A percentile compares a stretch with the other conserved stretches of the same genome.
phyloP scores from a whole-genome alignment of 2,888 invertebrate species.

The Epistrophella euchroma region DNA sequence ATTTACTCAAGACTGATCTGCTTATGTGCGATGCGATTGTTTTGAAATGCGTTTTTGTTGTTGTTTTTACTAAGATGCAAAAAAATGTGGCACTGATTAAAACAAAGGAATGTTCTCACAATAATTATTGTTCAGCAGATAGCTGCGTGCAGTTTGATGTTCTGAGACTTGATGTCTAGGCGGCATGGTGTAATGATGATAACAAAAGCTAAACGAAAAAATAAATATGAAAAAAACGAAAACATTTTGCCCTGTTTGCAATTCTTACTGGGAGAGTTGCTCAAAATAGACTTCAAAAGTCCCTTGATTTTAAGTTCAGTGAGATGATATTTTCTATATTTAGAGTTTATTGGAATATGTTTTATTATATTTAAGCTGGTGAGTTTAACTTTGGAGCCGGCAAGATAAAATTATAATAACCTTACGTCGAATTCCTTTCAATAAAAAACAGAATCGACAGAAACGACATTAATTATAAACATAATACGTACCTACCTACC shows the following conservation, averaged over 20 bases:
- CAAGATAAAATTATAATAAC: too few species aligned
- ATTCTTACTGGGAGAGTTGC: neutral
- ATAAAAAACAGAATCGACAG: too few species aligned
- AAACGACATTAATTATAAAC: too few species aligned
- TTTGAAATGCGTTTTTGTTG: constrained; percentile 17
- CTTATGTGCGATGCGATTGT: constrained; percentile 15
- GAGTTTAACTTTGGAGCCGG: too few species aligned
- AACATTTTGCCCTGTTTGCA: neutral
- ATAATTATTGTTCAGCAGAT: constrained; percentile 6
- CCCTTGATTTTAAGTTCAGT: constrained; percentile 11
- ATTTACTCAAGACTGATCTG: constrained; percentile 11
- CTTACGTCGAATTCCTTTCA: too few species aligned
- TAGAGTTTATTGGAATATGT: neutral
- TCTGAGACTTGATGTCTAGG: constrained; percentile 30
- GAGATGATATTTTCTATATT: constrained; percentile 1
- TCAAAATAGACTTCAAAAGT: constrained; percentile 14
- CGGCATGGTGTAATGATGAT: neutral
- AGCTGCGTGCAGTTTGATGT: neutral
- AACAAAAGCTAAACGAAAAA: neutral
- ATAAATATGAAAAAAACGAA: neutral
- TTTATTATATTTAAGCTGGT: neutral
- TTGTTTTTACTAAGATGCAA: neutral
- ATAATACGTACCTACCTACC: too few species aligned
- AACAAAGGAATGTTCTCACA: constrained; percentile 26
- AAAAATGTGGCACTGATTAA: neutral